These are phyloP conservation scores for Orchestia grillus DNA, from an alignment of 1,140 invertebrate species.

Conservation along the genomic window DNA sequence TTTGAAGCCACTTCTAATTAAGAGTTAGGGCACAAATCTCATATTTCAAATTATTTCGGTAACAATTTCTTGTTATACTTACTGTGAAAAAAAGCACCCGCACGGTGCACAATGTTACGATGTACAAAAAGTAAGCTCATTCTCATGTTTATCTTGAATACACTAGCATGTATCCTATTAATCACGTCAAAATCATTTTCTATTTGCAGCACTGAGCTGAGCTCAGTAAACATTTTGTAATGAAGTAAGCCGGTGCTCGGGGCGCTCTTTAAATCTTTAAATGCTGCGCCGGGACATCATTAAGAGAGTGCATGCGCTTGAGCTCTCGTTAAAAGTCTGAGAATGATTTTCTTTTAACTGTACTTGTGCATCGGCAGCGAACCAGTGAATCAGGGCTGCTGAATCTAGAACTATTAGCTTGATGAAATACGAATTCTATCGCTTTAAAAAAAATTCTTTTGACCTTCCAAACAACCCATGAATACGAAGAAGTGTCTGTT, in stretches of 20 bases:
- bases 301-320: not conserved
- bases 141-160: not conserved
- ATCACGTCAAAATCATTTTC: not conserved
- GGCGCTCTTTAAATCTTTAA: no score
- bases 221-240: not conserved
- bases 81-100: not conserved
- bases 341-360: not conserved
- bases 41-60: not conserved
- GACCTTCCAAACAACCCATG: not conserved
- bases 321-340: not conserved
- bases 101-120: no score
- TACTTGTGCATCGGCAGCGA: not conserved
- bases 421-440: not conserved
- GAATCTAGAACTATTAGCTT: not conserved
- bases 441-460: not conserved
- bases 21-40: not conserved
- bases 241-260: not conserved
- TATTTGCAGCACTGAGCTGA: not conserved
- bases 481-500: not conserved
- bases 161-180: not conserved
- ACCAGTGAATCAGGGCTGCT: not conserved
- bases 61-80: not conserved
- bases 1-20: not conserved
- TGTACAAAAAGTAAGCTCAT: not conserved
- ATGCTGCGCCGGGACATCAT: not conserved